phyloP scores from a whole-genome alignment of 2,797 vertebrate species.

The Acipenser ruthenus region DNA sequence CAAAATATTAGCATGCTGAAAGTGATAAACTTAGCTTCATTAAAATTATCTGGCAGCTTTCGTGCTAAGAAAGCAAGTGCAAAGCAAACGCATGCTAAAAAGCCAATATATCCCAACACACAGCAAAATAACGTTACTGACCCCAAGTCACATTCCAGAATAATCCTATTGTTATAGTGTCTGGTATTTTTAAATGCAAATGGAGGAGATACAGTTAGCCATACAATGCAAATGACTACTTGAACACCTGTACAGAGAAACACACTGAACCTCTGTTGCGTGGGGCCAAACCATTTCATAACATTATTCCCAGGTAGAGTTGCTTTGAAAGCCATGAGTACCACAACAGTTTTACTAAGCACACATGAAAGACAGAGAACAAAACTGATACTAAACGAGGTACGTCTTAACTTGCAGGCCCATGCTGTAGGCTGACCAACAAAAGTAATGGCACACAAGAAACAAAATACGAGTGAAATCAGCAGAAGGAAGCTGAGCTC shows the following conservation, averaged over 20 bases:
- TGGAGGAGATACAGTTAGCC: constrained; percentile 25
- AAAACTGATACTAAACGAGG: constrained; percentile 36
- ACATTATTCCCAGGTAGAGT: constrained; percentile 35
- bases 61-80: constrained; percentile 61
- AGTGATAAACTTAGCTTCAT: constrained; percentile 65
- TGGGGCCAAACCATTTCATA: constrained; percentile 34
- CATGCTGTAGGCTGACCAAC: constrained; percentile 33
- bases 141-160: constrained; percentile 59
- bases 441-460: constrained; percentile 38
- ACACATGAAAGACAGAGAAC: constrained; percentile 40
- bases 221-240: constrained; percentile 28
- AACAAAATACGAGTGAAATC: constrained; percentile 34
- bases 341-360: constrained; percentile 42
- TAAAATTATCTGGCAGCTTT: constrained; percentile 63
- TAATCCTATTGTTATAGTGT: constrained; percentile 38
- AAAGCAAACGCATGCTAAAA: constrained; percentile 59
- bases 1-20: constrained; percentile 73
- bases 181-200: constrained; percentile 44
- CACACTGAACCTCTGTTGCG: constrained; percentile 40
- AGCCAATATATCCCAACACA: constrained; percentile 62
- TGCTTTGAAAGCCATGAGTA: constrained; percentile 41
- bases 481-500: constrained; percentile 40
- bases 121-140: constrained; percentile 50
- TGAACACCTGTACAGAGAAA: constrained; percentile 34
- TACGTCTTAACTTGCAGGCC: constrained; percentile 35